phyloP scores from a whole-genome alignment of 2,797 vertebrate genomes.

The Hydrophis major region DNA sequence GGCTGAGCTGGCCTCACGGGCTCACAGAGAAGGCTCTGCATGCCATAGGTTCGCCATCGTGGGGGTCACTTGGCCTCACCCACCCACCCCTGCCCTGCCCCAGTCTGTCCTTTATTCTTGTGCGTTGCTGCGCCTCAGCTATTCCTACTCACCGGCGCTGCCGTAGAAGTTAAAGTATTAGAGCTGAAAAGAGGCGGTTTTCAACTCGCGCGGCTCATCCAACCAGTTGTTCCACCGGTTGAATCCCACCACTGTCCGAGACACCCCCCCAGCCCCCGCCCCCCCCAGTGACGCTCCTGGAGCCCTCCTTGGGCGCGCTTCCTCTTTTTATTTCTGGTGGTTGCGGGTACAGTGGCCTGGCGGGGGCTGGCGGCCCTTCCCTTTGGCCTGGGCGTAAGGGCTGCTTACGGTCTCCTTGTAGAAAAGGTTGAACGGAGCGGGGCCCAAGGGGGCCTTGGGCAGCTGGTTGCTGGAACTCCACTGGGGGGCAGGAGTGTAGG shows the following conservation, averaged over 20 bases:
- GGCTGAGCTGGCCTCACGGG: too few species aligned
- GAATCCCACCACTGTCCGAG: background rate
- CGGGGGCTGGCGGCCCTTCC: background rate
- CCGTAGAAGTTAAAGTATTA: too few species aligned
- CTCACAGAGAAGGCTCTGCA: too few species aligned
- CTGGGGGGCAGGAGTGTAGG: background rate
- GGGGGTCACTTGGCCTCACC: too few species aligned
- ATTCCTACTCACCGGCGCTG: too few species aligned
- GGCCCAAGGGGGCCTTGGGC: rapidly evolving
- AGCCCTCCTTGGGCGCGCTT: rapidly evolving
- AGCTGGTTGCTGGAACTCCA: background rate
- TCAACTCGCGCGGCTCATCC: too few species aligned
- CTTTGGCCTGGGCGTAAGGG: rapidly evolving
- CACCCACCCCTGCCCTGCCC: too few species aligned
- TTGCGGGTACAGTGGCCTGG: rapidly evolving
- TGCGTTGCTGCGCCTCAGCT: too few species aligned
- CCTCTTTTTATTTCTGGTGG: constrained; percentile 33
- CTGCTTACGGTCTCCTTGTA: background rate
- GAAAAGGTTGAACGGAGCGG: rapidly evolving
- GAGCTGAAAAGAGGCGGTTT: too few species aligned
- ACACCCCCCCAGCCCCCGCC: background rate
- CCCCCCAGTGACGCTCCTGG: background rate
- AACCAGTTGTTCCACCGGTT: too few species aligned
- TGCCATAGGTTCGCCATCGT: too few species aligned
- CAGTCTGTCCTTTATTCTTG: too few species aligned